Conservation (phyloP, 1,140 invertebrate genomes). For the Zaprionus vittiger region DNA sequence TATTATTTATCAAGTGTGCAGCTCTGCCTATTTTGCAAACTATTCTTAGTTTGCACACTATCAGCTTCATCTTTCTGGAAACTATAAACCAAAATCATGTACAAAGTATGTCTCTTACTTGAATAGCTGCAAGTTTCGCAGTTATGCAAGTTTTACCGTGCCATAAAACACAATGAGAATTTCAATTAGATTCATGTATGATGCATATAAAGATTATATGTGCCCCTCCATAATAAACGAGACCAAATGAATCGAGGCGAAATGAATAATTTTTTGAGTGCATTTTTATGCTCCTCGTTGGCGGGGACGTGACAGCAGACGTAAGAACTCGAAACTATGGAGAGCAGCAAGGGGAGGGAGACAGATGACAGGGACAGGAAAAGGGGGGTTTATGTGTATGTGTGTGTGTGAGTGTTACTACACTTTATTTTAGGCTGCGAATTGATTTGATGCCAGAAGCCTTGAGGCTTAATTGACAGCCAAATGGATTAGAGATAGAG, state of each 20-base stretch:
- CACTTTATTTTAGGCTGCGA: constrained; percentile 16
- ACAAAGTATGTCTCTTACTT: neutral
- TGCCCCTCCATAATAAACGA: neutral
- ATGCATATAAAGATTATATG: neutral
- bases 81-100: neutral
- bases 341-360: neutral
- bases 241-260: neutral
- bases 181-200: neutral
- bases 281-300: neutral
- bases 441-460: constrained; percentile 33
- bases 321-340: neutral
- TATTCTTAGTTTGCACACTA: too few species aligned
- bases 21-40: too few species aligned
- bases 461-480: constrained; percentile 26
- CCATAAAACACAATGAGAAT: neutral
- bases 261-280: constrained; percentile 9
- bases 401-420: neutral
- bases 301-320: neutral
- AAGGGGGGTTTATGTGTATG: neutral
- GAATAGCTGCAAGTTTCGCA: neutral
- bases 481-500: constrained; percentile 16
- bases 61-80: neutral
- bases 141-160: neutral
- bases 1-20: too few species aligned
- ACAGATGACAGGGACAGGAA: neutral